These are phyloP conservation scores for Caenorhabditis latens DNA, from an alignment of 1,140 invertebrate species.

Conservation along the genomic window DNA sequence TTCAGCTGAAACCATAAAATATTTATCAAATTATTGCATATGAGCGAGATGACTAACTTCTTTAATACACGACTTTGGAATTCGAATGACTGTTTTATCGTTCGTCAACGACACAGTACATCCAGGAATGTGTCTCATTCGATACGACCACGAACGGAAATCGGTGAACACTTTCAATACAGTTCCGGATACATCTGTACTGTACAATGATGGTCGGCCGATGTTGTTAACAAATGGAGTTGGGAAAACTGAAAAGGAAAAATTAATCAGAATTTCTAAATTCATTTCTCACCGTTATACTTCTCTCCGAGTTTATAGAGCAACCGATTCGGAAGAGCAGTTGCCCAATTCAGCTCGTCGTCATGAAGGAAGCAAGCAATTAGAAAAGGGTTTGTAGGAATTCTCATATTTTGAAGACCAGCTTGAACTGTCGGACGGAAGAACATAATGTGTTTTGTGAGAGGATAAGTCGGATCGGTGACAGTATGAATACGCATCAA, in stretches of 20 bases:
- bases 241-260: conserved; percentile 40
- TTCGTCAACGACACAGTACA: conserved; percentile 31
- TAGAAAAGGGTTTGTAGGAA: conserved; percentile 30
- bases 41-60: neutral
- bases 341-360: conserved; percentile 52
- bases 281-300: conserved; percentile 26
- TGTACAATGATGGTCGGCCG: neutral
- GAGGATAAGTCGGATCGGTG: neutral
- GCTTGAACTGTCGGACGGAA: conserved; percentile 42
- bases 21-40: neutral
- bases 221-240: conserved; percentile 49
- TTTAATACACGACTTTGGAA: conserved; percentile 19
- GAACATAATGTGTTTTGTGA: conserved; percentile 54
- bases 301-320: conserved; percentile 56
- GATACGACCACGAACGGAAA: conserved; percentile 59
- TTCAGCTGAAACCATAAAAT: conserved; percentile 30
- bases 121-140: conserved; percentile 49
- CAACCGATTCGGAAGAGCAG: conserved; percentile 54
- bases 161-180: conserved; percentile 59
- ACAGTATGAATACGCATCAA: conserved; percentile 41
- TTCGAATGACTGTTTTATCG: conserved; percentile 40
- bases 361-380: conserved; percentile 60
- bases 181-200: neutral
- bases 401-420: conserved; percentile 25
- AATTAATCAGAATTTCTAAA: neutral